These are phyloP conservation scores for Leucophora obtusa DNA, from an alignment of 2,888 invertebrate genomes.

Conservation along the genomic window DNA sequence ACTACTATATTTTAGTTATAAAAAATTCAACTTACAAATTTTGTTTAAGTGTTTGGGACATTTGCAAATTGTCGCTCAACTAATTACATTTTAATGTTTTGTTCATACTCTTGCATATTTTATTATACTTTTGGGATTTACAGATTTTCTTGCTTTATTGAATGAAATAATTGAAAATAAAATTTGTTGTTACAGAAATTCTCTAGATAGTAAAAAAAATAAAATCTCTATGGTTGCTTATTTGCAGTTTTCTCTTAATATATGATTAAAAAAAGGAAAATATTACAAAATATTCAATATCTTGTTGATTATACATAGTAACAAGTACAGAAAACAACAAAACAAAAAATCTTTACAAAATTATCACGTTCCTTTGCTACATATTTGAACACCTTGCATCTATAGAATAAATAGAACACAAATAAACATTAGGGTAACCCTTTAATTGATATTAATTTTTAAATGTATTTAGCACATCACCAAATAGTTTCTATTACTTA, in stretches of 20 bases:
- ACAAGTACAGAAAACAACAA: slow-evolving; percentile 6
- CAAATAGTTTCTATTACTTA: no score
- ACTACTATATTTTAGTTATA: no score
- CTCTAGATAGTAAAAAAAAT: slow-evolving; percentile 12
- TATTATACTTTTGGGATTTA: slow-evolving; percentile 35
- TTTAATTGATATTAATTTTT: no score
- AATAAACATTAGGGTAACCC: neutral
- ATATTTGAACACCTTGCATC: slow-evolving; percentile 24
- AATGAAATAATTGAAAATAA: slow-evolving; percentile 49
- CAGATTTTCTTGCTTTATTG: neutral
- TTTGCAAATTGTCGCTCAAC: slow-evolving; percentile 22
- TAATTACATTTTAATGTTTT: slow-evolving; percentile 61
- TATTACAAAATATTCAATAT: neutral
- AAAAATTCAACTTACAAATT: slow-evolving; percentile 29
- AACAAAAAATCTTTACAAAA: slow-evolving; percentile 46
- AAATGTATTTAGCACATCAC: no score
- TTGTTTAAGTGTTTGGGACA: slow-evolving; percentile 27
- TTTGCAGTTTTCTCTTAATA: slow-evolving; percentile 33
- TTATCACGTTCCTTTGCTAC: slow-evolving; percentile 46
- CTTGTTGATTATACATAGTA: slow-evolving; percentile 28
- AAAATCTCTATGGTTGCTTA: slow-evolving; percentile 21
- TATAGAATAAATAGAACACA: neutral
- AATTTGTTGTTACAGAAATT: slow-evolving; percentile 3
- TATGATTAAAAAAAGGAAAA: slow-evolving; percentile 38
- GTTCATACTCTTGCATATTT: slow-evolving; percentile 44